These are phyloP conservation scores for Graptemys geographica DNA, from an alignment of 2,797 vertebrate species.

Conservation along the genomic window DNA sequence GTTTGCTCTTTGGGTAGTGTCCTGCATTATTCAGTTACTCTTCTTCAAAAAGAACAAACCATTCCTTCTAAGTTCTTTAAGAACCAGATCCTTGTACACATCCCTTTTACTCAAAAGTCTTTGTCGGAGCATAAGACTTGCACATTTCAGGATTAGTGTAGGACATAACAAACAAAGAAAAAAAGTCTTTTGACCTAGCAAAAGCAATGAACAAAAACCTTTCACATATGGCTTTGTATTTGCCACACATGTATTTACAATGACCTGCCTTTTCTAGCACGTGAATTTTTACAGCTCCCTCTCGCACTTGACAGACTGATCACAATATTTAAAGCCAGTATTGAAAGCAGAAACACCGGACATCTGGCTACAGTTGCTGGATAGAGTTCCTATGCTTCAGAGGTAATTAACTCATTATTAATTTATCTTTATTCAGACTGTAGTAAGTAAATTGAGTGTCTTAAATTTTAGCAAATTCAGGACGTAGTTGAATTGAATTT, in stretches of 20 bases:
- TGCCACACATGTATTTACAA: not conserved
- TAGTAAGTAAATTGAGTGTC: not conserved
- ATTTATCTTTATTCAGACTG: not conserved
- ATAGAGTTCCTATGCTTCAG: not conserved
- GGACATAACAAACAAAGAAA: not conserved
- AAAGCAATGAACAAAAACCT: not conserved
- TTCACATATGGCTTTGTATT: not conserved
- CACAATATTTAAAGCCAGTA: not conserved
- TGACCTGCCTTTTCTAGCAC: not conserved
- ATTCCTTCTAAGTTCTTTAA: not conserved
- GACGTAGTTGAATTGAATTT: not conserved
- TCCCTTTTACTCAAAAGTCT: not conserved
- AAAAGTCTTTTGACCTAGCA: not conserved
- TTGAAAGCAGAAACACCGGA: not conserved
- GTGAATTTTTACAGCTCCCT: not conserved
- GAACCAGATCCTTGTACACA: not conserved
- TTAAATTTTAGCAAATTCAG: not conserved
- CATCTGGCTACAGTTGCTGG: rapidly evolving
- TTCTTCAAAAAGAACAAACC: not conserved
- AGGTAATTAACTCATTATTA: not conserved
- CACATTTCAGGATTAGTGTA: not conserved
- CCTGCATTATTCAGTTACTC: not conserved
- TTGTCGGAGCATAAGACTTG: not conserved
- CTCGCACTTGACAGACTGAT: not conserved
- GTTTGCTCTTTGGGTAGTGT: not conserved